Evolutionary conservation across 1,140 invertebrate genomes (phyloP).

Genomic region (Pseudachorutes palmiensis): DNA sequence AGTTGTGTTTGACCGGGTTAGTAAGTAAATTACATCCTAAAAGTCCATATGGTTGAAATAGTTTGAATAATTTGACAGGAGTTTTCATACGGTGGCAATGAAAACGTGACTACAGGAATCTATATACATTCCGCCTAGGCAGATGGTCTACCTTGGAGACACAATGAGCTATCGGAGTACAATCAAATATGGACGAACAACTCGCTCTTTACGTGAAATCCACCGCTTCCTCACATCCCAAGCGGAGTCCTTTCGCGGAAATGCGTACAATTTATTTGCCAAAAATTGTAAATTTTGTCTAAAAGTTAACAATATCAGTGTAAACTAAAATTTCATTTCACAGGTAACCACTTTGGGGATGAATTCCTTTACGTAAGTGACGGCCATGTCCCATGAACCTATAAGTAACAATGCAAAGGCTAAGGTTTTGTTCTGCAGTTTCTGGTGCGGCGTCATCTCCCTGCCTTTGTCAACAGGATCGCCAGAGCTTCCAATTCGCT

Average conservation of each 20-base stretch:
- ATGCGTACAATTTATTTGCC: too few species aligned
- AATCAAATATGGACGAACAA: too few species aligned
- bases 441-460: neutral
- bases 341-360: conserved; percentile 3
- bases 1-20: neutral
- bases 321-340: too few species aligned
- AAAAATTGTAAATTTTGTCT: too few species aligned
- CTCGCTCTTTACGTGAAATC: too few species aligned
- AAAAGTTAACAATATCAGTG: too few species aligned
- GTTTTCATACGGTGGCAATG: conserved; percentile 3
- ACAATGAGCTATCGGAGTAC: neutral
- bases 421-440: neutral
- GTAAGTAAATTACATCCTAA: too few species aligned
- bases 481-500: neutral
- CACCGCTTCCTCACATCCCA: too few species aligned
- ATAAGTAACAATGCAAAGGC: neutral
- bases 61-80: too few species aligned
- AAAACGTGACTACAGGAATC: neutral
- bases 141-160: neutral
- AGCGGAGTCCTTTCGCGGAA: too few species aligned
- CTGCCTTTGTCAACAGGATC: neutral
- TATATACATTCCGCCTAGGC: neutral
- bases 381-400: neutral
- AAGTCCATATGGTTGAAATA: too few species aligned
- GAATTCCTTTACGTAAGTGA: neutral